These are phyloP conservation scores for Valencia hispanica DNA, from an alignment of 2,797 vertebrate genomes.

Conservation along the genomic window DNA sequence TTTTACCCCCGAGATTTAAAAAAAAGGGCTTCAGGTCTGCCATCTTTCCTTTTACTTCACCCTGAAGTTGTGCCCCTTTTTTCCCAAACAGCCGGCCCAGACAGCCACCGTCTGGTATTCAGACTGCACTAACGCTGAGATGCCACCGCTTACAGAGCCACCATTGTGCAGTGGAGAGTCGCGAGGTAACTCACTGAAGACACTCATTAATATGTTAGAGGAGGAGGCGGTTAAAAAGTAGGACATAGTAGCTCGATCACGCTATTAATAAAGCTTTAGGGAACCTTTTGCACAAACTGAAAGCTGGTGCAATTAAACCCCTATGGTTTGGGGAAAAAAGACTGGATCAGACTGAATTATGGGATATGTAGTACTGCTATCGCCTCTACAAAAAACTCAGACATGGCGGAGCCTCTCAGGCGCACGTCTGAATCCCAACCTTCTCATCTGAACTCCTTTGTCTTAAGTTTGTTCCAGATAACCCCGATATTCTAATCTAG, in stretches of 20 bases:
- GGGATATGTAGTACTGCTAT: background rate
- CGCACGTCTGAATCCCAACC: no score
- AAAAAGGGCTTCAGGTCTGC: background rate
- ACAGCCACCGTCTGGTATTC: slow-evolving; percentile 28
- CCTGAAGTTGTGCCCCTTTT: slow-evolving; percentile 4
- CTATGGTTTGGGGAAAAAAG: background rate
- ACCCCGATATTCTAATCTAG: no score
- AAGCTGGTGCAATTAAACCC: background rate
- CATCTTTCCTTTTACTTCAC: background rate
- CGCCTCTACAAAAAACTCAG: slow-evolving; percentile 10
- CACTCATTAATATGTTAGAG: slow-evolving; percentile 34
- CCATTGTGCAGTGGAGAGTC: slow-evolving; percentile 38
- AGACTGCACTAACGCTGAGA: slow-evolving; percentile 4
- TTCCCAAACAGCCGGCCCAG: background rate
- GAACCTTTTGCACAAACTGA: background rate
- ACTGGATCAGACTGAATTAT: background rate
- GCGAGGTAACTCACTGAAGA: slow-evolving; percentile 16
- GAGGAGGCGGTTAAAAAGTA: background rate
- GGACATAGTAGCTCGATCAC: background rate
- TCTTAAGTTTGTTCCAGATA: background rate
- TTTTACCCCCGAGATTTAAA: no score
- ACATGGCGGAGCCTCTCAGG: background rate
- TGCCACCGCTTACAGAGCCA: slow-evolving; percentile 41
- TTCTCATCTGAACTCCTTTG: background rate
- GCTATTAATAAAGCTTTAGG: background rate